Conservation (phyloP, 2,888 invertebrate species). For the Catocala nupta region DNA sequence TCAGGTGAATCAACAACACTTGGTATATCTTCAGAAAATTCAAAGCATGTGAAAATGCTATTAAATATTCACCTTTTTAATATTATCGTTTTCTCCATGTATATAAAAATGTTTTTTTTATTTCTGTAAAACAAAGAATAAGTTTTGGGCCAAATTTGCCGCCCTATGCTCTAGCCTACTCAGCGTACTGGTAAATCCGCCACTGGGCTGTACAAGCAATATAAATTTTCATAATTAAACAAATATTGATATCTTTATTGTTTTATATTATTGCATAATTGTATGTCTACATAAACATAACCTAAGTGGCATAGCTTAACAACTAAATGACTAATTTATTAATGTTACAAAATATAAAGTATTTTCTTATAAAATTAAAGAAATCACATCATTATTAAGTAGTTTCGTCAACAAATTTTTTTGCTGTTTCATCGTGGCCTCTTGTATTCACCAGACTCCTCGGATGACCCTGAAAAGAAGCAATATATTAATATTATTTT, state of each 20-base stretch:
- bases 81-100: too few relatives aligned
- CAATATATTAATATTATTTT: conserved; percentile 3
- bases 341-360: conserved; percentile 64
- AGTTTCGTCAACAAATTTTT: conserved; percentile 57
- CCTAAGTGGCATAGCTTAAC: conserved; percentile 69
- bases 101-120: too few relatives aligned
- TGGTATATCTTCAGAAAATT: too few relatives aligned
- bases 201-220: too few relatives aligned
- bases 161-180: too few relatives aligned
- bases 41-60: too few relatives aligned
- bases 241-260: conserved; percentile 47
- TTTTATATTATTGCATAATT: conserved; percentile 66
- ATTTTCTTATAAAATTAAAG: conserved; percentile 68
- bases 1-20: too few relatives aligned
- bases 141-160: too few relatives aligned
- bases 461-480: conserved; percentile 75
- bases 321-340: conserved; percentile 82
- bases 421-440: conserved; percentile 73
- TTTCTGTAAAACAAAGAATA: too few relatives aligned
- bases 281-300: conserved; percentile 59
- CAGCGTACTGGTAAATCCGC: too few relatives aligned
- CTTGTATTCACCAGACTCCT: conserved; percentile 82
- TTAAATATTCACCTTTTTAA: too few relatives aligned
- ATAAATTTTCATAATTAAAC: conserved; percentile 20
- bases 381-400: conserved; percentile 83